These are phyloP conservation scores for Sebastes schlegelii DNA, from an alignment of 2,113 vertebrate species.

Conservation along the genomic window DNA sequence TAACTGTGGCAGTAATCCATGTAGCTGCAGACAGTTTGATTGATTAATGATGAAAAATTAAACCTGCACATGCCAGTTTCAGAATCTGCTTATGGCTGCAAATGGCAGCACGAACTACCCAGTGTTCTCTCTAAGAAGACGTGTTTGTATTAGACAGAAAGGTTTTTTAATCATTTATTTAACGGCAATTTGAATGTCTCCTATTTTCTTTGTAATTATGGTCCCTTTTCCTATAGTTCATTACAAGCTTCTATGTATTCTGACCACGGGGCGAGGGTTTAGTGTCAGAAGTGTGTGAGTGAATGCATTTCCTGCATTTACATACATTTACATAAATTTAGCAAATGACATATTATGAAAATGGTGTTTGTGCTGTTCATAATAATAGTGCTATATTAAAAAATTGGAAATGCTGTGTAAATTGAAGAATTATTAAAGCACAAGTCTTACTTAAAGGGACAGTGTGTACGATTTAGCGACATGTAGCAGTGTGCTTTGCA, in stretches of 20 bases:
- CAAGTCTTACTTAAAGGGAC: background rate
- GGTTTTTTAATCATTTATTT: background rate
- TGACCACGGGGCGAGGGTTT: background rate
- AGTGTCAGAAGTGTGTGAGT: background rate
- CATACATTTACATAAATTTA: background rate
- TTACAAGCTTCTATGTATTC: background rate
- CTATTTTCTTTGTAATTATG: background rate
- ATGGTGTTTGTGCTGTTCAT: background rate
- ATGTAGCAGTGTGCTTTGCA: no score
- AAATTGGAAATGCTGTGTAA: background rate
- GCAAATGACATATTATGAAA: background rate
- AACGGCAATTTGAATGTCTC: no score
- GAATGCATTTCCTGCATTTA: background rate
- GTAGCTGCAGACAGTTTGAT: background rate
- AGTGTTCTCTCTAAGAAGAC: background rate
- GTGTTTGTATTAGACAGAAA: background rate
- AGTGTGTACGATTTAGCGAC: no score
- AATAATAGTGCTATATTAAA: background rate
- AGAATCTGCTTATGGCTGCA: background rate
- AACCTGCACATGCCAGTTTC: background rate
- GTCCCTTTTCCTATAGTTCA: background rate
- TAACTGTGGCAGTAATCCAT: background rate
- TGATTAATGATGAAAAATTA: background rate
- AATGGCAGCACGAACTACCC: background rate
- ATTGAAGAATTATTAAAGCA: background rate